Base-by-base conservation (phyloP, 2,888 invertebrate genomes). In the Polydrusus pterygomalis region DNA sequence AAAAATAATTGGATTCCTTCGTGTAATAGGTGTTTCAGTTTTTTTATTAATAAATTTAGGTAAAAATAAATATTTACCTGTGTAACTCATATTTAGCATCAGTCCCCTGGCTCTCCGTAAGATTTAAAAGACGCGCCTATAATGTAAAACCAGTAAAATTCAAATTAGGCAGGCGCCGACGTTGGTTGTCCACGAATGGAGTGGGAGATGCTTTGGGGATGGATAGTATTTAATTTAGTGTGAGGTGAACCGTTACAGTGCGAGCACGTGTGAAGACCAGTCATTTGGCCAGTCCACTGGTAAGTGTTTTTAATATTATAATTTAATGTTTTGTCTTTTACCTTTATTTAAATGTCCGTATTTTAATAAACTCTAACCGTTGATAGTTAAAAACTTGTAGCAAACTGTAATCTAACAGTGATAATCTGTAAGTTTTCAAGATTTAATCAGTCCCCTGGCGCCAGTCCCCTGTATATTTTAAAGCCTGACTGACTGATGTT, bases 221-320 rank as follows among this genome's bases (percentile, higher is more conserved):
- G 45, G 45, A 6, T 5, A 10, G 3, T 15, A n/a, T 45, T 45
- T 45, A n/a, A 15, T 45, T 45, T 15, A 45, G 45, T 45, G 45
- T 15, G 15, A 45, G 5, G n/a, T 13, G n/a, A 15, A 15, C 45
- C 13, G 45, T 45, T 45, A 15, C 15, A 9, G 45, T 15, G 45
- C 3, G 15, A 45, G 15, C n/a, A 45, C 45, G n/a, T 45, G 45
- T 45, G 34, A 9, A n/a, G 15, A n/a, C 15, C 45, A 45, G 45
- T 45, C 45, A 45, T 6, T 45, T 45, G 15, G 45, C 10, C 45
- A 45, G 13, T 45, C 45, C 45, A 13, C 15, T 15, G 45, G 45
- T 45, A 45, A 45, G 45, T 45, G 15, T 13, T 45, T 45, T n/a
- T n/a, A 45, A n/a, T n/a, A 15, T 45, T 45, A 45, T 45, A 45